Base-by-base conservation (phyloP, 2,113 vertebrate genomes). In the Prionailurus viverrinus region DNA sequence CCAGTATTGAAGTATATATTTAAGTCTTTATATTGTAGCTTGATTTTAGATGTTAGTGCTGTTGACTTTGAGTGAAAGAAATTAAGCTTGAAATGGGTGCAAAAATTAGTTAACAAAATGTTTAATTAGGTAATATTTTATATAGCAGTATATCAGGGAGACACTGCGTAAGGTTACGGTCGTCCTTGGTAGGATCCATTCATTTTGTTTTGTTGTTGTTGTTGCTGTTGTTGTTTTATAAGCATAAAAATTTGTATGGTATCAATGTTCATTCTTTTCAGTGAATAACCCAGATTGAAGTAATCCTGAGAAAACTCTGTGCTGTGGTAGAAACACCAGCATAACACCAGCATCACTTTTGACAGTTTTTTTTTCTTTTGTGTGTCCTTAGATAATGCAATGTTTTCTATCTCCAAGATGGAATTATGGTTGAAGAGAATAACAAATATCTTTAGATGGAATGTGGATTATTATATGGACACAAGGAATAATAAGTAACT, bases 71-170 rank as follows among this genome's bases (percentile, higher is more conserved):
- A 80, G 13, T 73, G 19, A 90, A 66, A 3, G 5, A 95, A 63
- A 29, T 83, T 83, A 84, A 55, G 18, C 12, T 92, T 89, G 10
- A 90, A 68, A 29, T 36, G 2, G 61, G 51, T 94, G 12, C 14
- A 85, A 81, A 39, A 85, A 78, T 55, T 91, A 48, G 5, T 76
- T 76, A 89, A 86, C 73, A 86, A 96, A 85, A 65, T 13, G 45
- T 45, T 89, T 58, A 55, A 51, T 83, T 80, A 79, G 33, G 5
- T 39, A 8, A 92, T 92, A 91, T 65, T 84, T 74, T 84, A 80
- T 10, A 21, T 66, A 13, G 23, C 23, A 78, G 2, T 45, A 3
- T 63, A 86, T 7, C 21, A 84, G 41, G 5, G 53, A 48, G 27
- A 6, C 15, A 18, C 18, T 69, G 25, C 58, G 41, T 82, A 71